Evolutionary conservation across 1,140 invertebrate species (phyloP).

Genomic region (Fopius arisanus): DNA sequence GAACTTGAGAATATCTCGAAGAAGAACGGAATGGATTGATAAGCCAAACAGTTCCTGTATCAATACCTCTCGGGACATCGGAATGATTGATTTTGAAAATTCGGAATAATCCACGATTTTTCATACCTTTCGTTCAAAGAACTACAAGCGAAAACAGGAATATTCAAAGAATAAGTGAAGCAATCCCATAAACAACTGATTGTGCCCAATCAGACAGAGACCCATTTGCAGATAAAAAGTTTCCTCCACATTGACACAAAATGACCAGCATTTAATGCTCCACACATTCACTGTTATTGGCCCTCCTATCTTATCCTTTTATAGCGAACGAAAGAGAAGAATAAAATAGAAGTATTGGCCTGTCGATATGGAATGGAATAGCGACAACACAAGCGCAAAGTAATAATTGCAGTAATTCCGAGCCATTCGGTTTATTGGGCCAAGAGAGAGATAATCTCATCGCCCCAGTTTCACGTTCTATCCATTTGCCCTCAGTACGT

Average conservation of each 20-base stretch:
- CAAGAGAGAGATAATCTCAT: conserved; percentile 53
- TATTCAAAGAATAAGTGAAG: background rate
- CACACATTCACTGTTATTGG: conserved; percentile 5
- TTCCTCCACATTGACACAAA: background rate
- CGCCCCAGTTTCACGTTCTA: conserved; percentile 52
- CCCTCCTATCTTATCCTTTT: conserved; percentile 17
- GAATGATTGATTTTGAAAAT: background rate
- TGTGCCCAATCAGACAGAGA: background rate
- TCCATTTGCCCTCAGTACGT: conserved; percentile 54
- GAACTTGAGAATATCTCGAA: background rate
- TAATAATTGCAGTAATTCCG: conserved; percentile 60
- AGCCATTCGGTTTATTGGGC: conserved; percentile 56
- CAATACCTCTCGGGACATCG: background rate
- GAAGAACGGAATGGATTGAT: background rate
- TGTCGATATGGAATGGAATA: conserved; percentile 20
- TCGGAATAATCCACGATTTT: no score
- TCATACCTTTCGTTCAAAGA: no score
- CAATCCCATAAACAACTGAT: conserved; percentile 16
- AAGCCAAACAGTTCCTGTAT: background rate
- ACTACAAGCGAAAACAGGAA: background rate
- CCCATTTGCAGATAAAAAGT: conserved; percentile 2
- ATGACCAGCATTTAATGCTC: conserved; percentile 11
- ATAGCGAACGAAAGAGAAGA: conserved; percentile 5
- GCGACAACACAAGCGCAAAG: conserved; percentile 50
- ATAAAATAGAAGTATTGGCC: conserved; percentile 4